Evolutionary conservation across 2,888 invertebrate genomes (phyloP).

Genomic region (Drosophila fulvimacula): DNA sequence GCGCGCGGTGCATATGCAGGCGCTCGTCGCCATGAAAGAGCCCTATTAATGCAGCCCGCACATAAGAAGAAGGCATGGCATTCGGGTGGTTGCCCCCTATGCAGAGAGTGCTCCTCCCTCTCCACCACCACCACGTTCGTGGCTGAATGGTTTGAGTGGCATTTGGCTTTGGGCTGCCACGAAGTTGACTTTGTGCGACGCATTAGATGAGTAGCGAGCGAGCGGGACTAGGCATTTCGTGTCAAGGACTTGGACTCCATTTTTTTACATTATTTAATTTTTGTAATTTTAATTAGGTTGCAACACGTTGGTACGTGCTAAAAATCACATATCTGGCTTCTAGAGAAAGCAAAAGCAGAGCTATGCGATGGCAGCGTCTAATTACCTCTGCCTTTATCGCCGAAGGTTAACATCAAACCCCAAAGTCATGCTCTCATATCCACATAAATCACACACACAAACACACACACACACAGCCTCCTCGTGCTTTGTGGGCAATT

Average conservation of each 20-base stretch:
- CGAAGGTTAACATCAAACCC: constrained; percentile 34
- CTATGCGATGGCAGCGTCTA: constrained; percentile 42
- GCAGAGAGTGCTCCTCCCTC: neutral
- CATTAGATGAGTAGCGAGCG: constrained; percentile 45
- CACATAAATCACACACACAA: constrained; percentile 49
- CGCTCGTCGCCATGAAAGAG: constrained; percentile 14
- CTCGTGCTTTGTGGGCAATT: constrained; percentile 65
- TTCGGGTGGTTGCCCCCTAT: constrained; percentile 14
- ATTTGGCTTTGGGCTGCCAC: constrained; percentile 74
- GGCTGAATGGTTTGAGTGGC: constrained; percentile 67
- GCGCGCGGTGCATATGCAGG: constrained; percentile 33
- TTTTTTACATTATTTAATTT: constrained; percentile 18
- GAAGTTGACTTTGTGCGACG: constrained; percentile 69
- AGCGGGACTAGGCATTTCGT: constrained; percentile 53
- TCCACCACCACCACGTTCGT: neutral
- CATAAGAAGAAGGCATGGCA: constrained; percentile 20
- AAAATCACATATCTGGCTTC: constrained; percentile 39
- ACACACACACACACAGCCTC: neutral
- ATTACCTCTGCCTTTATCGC: constrained; percentile 60
- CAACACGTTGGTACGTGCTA: constrained; percentile 74
- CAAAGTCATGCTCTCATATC: constrained; percentile 25
- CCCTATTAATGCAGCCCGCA: constrained; percentile 53
- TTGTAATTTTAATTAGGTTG: constrained; percentile 77
- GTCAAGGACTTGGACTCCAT: constrained; percentile 74
- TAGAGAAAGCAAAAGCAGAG: constrained; percentile 22